Percentiles rank a stretch among this genome's conserved stretches.
Evolutionary conservation across 2,797 vertebrate genomes (phyloP).

Genomic region (Protosalanx chinensis): DNA sequence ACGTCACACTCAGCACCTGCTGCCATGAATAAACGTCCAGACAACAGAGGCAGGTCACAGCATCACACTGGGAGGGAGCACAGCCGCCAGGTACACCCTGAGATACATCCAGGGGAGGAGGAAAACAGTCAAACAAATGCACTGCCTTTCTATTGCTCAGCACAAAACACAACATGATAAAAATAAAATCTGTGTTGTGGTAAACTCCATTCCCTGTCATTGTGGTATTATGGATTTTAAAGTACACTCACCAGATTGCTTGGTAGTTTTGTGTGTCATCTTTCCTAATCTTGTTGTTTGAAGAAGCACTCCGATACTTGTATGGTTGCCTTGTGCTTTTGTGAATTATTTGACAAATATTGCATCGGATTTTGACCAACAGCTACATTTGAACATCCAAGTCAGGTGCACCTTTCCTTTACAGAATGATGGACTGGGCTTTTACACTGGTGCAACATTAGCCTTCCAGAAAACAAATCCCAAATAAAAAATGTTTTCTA

Average conservation of each 20-base stretch:
- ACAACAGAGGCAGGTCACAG: not conserved
- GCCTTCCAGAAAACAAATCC: no score
- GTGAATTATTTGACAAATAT: not conserved
- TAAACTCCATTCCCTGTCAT: not conserved
- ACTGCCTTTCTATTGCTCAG: not conserved
- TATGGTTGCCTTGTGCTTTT: not conserved
- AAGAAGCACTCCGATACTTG: not conserved
- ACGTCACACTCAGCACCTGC: slow-evolving; percentile 11
- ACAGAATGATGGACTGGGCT: not conserved
- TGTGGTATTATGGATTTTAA: not conserved
- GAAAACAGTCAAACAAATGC: not conserved
- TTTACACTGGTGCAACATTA: not conserved
- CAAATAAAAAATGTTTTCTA: no score
- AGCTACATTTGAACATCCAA: not conserved
- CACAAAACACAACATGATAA: not conserved
- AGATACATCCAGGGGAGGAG: not conserved
- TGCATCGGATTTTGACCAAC: not conserved
- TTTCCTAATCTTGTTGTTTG: not conserved
- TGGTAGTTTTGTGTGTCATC: not conserved
- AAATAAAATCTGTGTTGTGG: not conserved
- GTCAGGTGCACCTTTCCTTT: not conserved
- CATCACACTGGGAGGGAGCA: not conserved
- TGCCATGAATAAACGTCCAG: slow-evolving; percentile 9
- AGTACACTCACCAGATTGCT: not conserved
- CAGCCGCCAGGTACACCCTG: not conserved